A percentile compares a stretch with the other conserved stretches of the same genome.
phyloP scores from a whole-genome alignment of 1,140 invertebrate species.

The Drosophila miranda region DNA sequence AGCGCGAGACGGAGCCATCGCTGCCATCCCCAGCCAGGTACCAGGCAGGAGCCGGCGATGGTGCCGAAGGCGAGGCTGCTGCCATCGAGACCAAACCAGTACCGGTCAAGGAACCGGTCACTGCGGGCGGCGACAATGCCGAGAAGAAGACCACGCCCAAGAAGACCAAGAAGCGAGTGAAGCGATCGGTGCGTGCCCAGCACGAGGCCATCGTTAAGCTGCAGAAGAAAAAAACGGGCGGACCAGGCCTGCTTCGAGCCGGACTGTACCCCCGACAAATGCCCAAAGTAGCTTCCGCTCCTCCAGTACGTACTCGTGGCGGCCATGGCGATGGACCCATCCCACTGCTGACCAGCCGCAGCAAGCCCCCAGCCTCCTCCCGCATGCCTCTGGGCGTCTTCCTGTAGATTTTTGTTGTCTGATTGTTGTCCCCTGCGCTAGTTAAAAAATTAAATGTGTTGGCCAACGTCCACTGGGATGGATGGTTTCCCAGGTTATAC shows the following conservation, averaged over 20 bases:
- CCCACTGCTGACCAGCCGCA: conserved; percentile 2
- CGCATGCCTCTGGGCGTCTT: conserved; percentile 25
- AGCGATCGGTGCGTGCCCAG: conserved; percentile 24
- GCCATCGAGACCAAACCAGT: background rate
- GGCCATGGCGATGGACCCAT: conserved; percentile 40
- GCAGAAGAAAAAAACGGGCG: conserved; percentile 16
- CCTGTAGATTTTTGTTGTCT: background rate
- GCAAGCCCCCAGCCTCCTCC: conserved; percentile 11
- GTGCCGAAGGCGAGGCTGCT: background rate
- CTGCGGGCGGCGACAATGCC: background rate
- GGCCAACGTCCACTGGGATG: background rate
- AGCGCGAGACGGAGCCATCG: conserved; percentile 42
- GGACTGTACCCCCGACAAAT: conserved; percentile 28
- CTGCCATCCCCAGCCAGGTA: conserved; percentile 9
- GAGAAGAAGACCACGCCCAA: conserved; percentile 26
- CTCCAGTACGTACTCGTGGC: conserved; percentile 5
- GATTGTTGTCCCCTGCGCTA: background rate
- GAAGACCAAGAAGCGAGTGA: conserved; percentile 47
- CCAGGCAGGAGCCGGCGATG: background rate
- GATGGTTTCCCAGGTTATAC: background rate
- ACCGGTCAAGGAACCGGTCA: background rate
- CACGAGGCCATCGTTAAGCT: conserved; percentile 44
- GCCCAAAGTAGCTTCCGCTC: conserved; percentile 3
- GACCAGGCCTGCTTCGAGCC: background rate
- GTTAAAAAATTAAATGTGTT: conserved; percentile 37